These are phyloP conservation scores for Thinocorus orbignyianus DNA, from an alignment of 2,113 vertebrate genomes.

Conservation along the genomic window DNA sequence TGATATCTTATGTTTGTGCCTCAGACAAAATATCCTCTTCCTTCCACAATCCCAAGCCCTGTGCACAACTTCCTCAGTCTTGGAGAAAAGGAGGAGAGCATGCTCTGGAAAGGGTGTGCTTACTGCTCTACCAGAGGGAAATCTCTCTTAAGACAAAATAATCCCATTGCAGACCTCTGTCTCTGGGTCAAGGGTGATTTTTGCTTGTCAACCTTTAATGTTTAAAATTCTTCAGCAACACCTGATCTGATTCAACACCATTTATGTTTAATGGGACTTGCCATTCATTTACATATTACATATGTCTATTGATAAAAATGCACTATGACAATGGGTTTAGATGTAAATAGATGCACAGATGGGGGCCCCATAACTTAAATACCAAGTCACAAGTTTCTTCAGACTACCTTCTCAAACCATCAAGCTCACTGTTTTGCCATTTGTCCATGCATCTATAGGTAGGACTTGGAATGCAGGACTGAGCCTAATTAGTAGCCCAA, in stretches of 20 bases:
- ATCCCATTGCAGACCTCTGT: neutral
- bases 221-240: neutral
- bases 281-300: neutral
- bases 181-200: neutral
- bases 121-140: neutral
- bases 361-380: neutral
- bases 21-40: conserved; percentile 68
- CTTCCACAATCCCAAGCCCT: conserved; percentile 30
- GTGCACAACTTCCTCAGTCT: conserved; percentile 47
- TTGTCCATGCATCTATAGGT: neutral
- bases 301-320: neutral
- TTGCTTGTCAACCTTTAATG: neutral
- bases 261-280: neutral
- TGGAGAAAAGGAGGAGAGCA: neutral
- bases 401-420: neutral
- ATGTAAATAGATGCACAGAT: neutral
- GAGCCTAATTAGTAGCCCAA: neutral
- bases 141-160: neutral
- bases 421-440: neutral
- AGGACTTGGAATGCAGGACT: neutral
- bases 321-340: neutral
- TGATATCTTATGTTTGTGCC: conserved; percentile 57
- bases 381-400: neutral
- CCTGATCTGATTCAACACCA: neutral
- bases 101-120: neutral